Percentiles rank a stretch among this genome's conserved stretches.
phyloP scores from a whole-genome alignment of 1,140 invertebrate genomes.

The Drosophila sechellia region DNA sequence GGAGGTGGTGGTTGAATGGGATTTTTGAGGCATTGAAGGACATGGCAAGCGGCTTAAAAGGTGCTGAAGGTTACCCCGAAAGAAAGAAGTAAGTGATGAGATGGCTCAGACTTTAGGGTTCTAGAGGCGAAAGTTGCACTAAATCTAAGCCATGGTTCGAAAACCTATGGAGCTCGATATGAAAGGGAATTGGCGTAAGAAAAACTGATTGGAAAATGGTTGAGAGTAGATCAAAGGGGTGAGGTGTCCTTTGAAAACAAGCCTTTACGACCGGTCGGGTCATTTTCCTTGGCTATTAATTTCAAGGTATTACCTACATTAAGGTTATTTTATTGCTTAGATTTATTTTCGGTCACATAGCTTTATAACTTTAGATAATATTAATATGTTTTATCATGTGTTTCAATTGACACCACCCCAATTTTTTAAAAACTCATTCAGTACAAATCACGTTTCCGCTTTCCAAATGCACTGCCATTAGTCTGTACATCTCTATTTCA shows the following conservation, averaged over 20 bases:
- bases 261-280: neutral
- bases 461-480: neutral
- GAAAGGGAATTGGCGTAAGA: conserved; percentile 4
- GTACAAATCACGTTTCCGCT: too few species aligned
- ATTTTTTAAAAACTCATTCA: too few species aligned
- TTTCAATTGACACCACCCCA: too few species aligned
- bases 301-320: neutral
- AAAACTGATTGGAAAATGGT: conserved; percentile 42
- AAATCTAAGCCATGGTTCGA: conserved; percentile 27
- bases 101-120: conserved; percentile 27
- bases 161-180: conserved; percentile 16
- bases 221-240: conserved; percentile 15
- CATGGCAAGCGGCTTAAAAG: conserved; percentile 73
- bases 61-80: conserved; percentile 58
- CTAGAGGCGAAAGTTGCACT: conserved; percentile 26
- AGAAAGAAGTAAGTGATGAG: conserved; percentile 43
- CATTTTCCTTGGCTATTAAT: neutral
- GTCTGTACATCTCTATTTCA: conserved; percentile 8
- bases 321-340: neutral
- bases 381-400: neutral
- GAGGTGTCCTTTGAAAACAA: conserved; percentile 9
- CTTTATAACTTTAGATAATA: too few species aligned
- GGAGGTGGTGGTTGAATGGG: conserved; percentile 12
- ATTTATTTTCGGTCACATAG: neutral
- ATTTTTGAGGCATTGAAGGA: conserved; percentile 56